phyloP scores from a whole-genome alignment of 2,113 vertebrate species.

The Lathamus discolor region DNA sequence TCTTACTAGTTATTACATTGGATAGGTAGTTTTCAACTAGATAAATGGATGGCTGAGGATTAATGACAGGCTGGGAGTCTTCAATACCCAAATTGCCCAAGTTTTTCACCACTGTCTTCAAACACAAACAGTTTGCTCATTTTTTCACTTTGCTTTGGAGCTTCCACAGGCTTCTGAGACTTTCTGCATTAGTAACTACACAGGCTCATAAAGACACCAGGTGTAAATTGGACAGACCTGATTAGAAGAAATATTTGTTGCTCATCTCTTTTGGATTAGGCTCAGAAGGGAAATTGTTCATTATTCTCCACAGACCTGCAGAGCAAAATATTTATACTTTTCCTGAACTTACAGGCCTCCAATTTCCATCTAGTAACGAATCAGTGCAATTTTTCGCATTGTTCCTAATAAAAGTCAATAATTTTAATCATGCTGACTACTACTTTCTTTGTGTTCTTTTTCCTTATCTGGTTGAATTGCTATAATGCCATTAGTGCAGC shows the following conservation, averaged over 20 bases:
- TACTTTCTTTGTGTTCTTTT: neutral
- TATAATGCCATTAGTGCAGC: neutral
- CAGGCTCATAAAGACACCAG: neutral
- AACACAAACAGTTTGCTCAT: neutral
- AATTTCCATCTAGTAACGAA: neutral
- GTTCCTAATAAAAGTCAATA: neutral
- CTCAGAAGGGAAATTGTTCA: neutral
- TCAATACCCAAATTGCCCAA: neutral
- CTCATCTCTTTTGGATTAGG: neutral
- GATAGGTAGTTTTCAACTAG: neutral
- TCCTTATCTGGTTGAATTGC: constrained; percentile 21
- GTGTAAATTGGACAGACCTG: neutral
- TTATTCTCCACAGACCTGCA: neutral
- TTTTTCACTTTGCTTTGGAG: neutral
- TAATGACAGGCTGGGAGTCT: neutral
- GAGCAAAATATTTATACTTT: neutral
- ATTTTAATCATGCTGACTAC: neutral
- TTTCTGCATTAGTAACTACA: neutral
- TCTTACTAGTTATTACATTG: neutral
- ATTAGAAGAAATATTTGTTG: neutral
- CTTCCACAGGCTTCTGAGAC: neutral
- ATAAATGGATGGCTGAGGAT: neutral
- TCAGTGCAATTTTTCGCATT: neutral
- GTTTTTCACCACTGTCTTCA: neutral
- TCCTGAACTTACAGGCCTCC: neutral